Base-by-base conservation (phyloP, 2,888 invertebrate species). In the Euproctis similis region DNA sequence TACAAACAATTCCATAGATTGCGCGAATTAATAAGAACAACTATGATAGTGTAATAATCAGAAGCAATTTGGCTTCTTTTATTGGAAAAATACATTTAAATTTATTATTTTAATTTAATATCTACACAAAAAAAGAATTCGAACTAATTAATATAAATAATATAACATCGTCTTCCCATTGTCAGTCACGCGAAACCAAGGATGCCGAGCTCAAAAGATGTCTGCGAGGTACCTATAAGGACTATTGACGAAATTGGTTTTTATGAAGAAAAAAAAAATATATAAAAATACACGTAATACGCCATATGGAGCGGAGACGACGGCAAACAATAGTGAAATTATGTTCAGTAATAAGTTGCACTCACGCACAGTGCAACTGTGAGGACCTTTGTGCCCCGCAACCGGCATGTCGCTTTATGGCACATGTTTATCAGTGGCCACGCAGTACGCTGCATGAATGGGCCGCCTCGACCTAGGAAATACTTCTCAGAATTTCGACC, bases 271-370 rank as follows among this genome's bases (percentile, higher is more conserved):
- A 16, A n/a, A n/a, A n/a, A n/a, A n/a, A n/a, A n/a, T n/a, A n/a
- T n/a, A 10, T 47, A 46, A 54, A 60, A 61, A 57, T 53, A 62
- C 72, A 80, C 77, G 82, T 80, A n/a, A n/a, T 82, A 81, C 81
- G 70, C 82, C 84, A 84, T 84, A 84, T 84, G 84, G 72, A 62
- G 66, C 59, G 63, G 50, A 58, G 72, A 78, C 71, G 57, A 53
- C 65, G 73, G 78, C 78, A 61, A 64, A 84, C 82, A 84, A 84
- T 82, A 74, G 81, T 67, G 70, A 59, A 81, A 84, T 84, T 84
- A 84, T 75, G 60, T n/a, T 70, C 65, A 53, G 69, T 84, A 84
- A 84, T 84, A 82, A 81, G 72, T 72, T 55, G 59, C 38, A 60
- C 69, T 72, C 82, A 82, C 84, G 82, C 82, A 75, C 72, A 41